Percentiles rank a stretch among this genome's conserved stretches.
Conservation (phyloP, 2,888 invertebrate species). For the Bellardia bayeri region DNA sequence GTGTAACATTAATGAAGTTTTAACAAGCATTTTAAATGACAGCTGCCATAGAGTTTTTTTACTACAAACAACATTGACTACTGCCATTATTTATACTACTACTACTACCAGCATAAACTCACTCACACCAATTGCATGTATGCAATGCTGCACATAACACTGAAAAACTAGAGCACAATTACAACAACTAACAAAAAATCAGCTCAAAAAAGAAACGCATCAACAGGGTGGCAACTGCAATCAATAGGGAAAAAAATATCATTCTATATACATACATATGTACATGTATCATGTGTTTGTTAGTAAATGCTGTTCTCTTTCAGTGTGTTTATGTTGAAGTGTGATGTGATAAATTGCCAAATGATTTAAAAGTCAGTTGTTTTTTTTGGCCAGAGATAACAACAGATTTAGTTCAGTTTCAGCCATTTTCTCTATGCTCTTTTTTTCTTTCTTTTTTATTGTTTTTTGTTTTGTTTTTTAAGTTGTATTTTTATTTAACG, state of each 20-base stretch:
- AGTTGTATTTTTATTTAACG: slow-evolving; percentile 37
- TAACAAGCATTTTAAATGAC: slow-evolving; percentile 73
- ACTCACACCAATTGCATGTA: slow-evolving; percentile 15
- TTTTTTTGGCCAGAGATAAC: slow-evolving; percentile 46
- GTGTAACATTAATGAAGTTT: slow-evolving; percentile 71
- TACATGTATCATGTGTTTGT: slow-evolving; percentile 9
- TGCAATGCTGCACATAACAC: slow-evolving; percentile 5
- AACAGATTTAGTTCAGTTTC: slow-evolving; percentile 51
- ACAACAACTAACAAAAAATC: slow-evolving; percentile 33
- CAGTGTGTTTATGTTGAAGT: slow-evolving; percentile 50
- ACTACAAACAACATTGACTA: slow-evolving; percentile 40
- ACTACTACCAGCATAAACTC: not conserved
- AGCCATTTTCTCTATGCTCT: slow-evolving; percentile 14
- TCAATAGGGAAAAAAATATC: not conserved
- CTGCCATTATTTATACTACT: slow-evolving; percentile 15
- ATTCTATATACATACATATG: slow-evolving; percentile 9
- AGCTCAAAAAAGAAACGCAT: slow-evolving; percentile 20
- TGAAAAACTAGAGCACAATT: slow-evolving; percentile 56
- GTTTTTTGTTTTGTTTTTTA: not conserved
- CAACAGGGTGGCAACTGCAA: not conserved
- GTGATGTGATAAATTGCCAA: slow-evolving; percentile 72
- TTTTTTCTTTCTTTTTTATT: not conserved
- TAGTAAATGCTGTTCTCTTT: slow-evolving; percentile 25
- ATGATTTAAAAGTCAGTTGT: slow-evolving; percentile 68
- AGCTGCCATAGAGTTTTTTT: slow-evolving; percentile 67